A percentile compares a stretch with the other conserved stretches of the same genome.
Evolutionary conservation across 2,113 vertebrate species (phyloP).

Genomic region (Aptenodytes forsteri): DNA sequence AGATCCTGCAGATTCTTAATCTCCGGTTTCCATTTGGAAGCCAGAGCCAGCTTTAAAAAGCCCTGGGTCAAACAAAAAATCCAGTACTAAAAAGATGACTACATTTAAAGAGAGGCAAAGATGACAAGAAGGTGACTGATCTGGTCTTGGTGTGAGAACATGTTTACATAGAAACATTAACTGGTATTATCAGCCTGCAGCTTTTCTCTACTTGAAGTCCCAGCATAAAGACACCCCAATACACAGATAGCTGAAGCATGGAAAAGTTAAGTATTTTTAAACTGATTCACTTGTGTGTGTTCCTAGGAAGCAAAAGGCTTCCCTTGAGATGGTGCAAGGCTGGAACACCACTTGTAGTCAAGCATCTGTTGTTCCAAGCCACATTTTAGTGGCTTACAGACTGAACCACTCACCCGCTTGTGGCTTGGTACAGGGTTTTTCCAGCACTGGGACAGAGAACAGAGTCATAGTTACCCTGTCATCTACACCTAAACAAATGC

Average conservation of each 20-base stretch:
- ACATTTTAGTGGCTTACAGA: background rate
- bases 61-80: conserved; percentile 19
- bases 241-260: background rate
- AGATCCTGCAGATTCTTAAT: background rate
- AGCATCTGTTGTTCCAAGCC: background rate
- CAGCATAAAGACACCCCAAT: background rate
- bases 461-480: background rate
- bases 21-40: background rate
- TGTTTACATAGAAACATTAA: background rate
- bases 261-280: background rate
- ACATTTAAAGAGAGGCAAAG: conserved; percentile 11
- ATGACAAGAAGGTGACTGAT: background rate
- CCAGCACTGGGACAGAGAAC: background rate
- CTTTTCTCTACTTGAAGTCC: background rate
- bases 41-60: conserved; percentile 31
- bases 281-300: background rate
- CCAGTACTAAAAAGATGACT: background rate
- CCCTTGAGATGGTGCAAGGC: conserved; percentile 14
- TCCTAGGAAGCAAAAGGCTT: background rate
- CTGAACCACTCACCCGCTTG: background rate
- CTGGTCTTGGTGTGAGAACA: background rate
- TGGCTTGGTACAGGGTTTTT: background rate
- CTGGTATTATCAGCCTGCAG: background rate
- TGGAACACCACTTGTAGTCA: background rate
- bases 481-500: background rate